phyloP scores from a whole-genome alignment of 1,140 invertebrate genomes.

The Zaprionus africanus region DNA sequence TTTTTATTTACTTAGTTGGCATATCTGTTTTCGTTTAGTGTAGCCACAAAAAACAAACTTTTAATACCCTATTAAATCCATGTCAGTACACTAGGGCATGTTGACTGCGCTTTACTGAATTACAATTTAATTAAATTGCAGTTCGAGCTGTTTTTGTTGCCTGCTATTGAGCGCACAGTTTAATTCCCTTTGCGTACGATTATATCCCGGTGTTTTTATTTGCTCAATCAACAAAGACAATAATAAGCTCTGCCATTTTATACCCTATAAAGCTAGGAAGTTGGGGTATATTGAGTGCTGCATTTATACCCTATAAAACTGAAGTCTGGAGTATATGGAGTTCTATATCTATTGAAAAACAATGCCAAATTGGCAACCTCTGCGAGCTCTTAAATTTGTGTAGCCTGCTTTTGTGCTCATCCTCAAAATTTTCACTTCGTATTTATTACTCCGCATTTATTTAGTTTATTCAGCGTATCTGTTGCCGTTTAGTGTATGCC shows the following conservation, averaged over 20 bases:
- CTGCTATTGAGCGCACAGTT: background rate
- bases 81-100: background rate
- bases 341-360: too few species aligned
- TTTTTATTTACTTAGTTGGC: background rate
- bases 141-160: background rate
- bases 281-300: too few species aligned
- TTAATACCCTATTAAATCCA: background rate
- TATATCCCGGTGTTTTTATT: background rate
- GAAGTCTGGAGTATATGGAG: too few species aligned
- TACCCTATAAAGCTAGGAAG: too few species aligned
- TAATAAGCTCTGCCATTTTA: background rate
- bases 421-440: background rate
- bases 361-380: too few species aligned
- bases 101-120: background rate
- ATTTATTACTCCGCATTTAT: background rate
- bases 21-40: conserved; percentile 1
- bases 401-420: conserved; percentile 5
- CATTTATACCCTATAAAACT: background rate
- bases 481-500: conserved; percentile 6
- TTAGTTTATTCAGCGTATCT: conserved; percentile 10
- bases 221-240: background rate
- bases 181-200: background rate
- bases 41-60: background rate
- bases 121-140: background rate
- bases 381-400: background rate